Percentiles rank a stretch among this genome's conserved stretches.
These are phyloP conservation scores for Rhipidura dahli DNA, from an alignment of 2,113 vertebrate genomes.

Conservation along the genomic window DNA sequence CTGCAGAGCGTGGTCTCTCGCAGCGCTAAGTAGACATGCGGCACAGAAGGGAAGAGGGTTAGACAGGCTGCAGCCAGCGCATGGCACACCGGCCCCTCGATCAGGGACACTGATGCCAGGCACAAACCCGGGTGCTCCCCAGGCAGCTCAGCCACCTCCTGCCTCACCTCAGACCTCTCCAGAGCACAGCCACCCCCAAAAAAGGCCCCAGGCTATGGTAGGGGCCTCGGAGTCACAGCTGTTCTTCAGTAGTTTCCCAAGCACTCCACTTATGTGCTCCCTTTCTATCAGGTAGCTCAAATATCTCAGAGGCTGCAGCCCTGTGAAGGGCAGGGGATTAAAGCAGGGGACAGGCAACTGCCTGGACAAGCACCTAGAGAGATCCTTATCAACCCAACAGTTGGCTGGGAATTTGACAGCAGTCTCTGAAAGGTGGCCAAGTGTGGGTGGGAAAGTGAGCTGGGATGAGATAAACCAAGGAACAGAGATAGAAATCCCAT, in stretches of 20 bases:
- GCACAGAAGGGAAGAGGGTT: conserved; percentile 54
- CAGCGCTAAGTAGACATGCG: conserved; percentile 63
- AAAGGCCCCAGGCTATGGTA: not conserved
- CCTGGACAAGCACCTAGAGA: not conserved
- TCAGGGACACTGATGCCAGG: not conserved
- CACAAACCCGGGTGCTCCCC: not conserved
- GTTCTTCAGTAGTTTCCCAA: not conserved
- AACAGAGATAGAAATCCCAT: not conserved
- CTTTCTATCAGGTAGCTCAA: conserved; percentile 48
- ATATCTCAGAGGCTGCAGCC: conserved; percentile 13
- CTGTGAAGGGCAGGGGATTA: conserved; percentile 27
- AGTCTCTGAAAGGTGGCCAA: conserved; percentile 7
- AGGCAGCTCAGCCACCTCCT: not conserved
- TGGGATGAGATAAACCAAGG: not conserved
- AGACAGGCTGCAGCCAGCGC: not conserved
- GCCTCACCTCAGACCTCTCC: not conserved
- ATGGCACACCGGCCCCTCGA: not conserved
- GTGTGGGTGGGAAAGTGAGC: not conserved
- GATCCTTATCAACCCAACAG: not conserved
- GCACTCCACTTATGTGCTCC: not conserved
- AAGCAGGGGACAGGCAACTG: not conserved
- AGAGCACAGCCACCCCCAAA: not conserved
- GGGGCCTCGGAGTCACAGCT: not conserved
- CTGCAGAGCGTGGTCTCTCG: conserved; percentile 81
- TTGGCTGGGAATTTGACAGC: not conserved